phyloP scores from a whole-genome alignment of 2,797 vertebrate species.

The Lithobates pipiens region DNA sequence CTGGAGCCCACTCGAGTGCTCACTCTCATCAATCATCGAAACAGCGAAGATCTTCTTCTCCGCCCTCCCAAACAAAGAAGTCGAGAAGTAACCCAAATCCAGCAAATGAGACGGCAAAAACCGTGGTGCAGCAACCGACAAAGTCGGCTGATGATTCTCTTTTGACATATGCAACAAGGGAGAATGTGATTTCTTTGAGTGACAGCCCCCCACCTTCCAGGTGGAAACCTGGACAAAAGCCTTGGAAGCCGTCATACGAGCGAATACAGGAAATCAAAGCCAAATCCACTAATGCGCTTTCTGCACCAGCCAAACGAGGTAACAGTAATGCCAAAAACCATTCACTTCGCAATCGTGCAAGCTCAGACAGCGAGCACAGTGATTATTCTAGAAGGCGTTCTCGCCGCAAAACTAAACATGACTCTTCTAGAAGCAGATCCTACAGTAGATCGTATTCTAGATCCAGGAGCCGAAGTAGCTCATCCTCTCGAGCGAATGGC shows the following conservation, averaged over 20 bases:
- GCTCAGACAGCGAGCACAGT: constrained; percentile 74
- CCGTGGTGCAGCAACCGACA: constrained; percentile 48
- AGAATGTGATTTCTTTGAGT: constrained; percentile 89
- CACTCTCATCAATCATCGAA: constrained; percentile 65
- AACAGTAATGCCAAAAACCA: constrained; percentile 68
- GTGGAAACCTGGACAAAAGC: constrained; percentile 98
- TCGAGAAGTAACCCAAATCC: constrained; percentile 71
- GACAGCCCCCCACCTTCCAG: constrained; percentile 96
- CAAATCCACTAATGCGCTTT: constrained; percentile 76
- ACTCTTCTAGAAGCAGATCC: constrained; percentile 83
- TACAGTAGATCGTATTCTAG: constrained; percentile 82
- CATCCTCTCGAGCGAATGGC: constrained; percentile 76
- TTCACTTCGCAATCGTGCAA: constrained; percentile 68
- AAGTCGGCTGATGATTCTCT: constrained; percentile 76
- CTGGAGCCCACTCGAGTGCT: constrained; percentile 70
- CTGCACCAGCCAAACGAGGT: constrained; percentile 70
- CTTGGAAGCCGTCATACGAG: constrained; percentile 96
- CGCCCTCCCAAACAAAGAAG: constrained; percentile 75
- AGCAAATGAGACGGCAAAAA: constrained; percentile 74
- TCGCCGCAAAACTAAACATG: constrained; percentile 74
- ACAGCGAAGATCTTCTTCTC: constrained; percentile 71
- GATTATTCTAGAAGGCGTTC: constrained; percentile 74
- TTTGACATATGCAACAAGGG: constrained; percentile 74
- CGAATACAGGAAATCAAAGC: constrained; percentile 90
- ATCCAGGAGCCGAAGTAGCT: constrained; percentile 83